Base-by-base conservation (phyloP, 2,888 invertebrate genomes). In the Callimorpha dominula region DNA sequence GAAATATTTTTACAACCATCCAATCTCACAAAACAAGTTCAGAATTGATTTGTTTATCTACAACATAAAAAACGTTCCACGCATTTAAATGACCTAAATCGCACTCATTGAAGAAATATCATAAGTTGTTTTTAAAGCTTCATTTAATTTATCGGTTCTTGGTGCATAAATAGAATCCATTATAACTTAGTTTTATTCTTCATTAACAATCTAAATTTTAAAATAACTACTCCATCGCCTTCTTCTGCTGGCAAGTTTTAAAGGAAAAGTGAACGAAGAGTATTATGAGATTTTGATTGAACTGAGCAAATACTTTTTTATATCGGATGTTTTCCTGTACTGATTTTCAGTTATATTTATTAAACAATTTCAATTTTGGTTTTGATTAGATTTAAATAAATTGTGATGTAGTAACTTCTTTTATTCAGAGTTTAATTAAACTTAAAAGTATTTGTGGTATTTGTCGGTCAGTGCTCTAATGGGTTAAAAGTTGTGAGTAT, bases 111-210 rank as follows among this genome's bases (percentile, higher is more conserved):
- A 75, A 80, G 75, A 72, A 73, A 78, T 76, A 71, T 77, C n/a
- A 75, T 69, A 74, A 78, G 65, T 76, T 74, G 43, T 67, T 76
- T 70, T 52, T 75, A 70, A 76, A 78, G 68, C 72, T 67, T 74
- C 50, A 82, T 78, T 80, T 71, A 75, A 75, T 82, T 81, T 68
- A 72, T 50, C 63, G 69, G 43, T 75, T 72, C 71, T 70, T 84
- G 65, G 72, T 68, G 73, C 73, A 71, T 73, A 78, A 82, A 82
- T 65, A 74, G 74, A 79, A 79, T 75, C 72, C 78, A 81, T 83
- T 83, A 78, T 72, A 81, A 79, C 79, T 85, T 77, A 69, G 72
- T 68, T 74, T 73, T 62, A 71, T 68, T 69, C 57, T 64, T 72
- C 12, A 71, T 66, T 72, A 77, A 77, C 76, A 76, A 74, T 71